A percentile compares a stretch with the other conserved stretches of the same genome.
These are phyloP conservation scores for Rhadinocentrus ornatus DNA, from an alignment of 2,797 vertebrate genomes.

Conservation along the genomic window DNA sequence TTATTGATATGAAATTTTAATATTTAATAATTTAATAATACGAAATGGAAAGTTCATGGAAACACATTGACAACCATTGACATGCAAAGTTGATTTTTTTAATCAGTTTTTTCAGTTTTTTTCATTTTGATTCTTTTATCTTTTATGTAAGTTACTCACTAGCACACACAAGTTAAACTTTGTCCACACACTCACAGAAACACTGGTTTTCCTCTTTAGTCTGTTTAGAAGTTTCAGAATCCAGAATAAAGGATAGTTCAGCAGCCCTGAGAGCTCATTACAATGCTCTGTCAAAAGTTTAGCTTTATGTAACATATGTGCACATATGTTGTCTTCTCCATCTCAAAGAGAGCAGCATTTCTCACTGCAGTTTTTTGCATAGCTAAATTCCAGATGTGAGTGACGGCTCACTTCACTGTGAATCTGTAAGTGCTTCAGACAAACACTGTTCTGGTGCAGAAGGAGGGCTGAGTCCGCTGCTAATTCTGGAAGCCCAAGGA, in stretches of 20 bases:
- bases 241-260: not conserved
- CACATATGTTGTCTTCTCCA: not conserved
- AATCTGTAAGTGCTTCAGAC: too few relatives aligned
- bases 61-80: not conserved
- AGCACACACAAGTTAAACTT: not conserved
- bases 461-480: too few relatives aligned
- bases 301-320: too few relatives aligned
- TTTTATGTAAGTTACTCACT: conserved; percentile 2
- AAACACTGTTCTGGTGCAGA: too few relatives aligned
- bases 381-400: too few relatives aligned
- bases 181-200: not conserved
- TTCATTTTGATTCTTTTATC: not conserved
- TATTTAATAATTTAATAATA: too few relatives aligned
- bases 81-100: not conserved
- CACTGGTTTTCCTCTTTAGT: not conserved
- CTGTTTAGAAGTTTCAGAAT: not conserved
- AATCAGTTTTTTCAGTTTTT: not conserved
- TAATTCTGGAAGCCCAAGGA: too few relatives aligned
- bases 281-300: not conserved
- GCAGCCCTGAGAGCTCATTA: not conserved
- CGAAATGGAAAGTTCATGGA: too few relatives aligned
- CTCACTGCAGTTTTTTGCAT: too few relatives aligned
- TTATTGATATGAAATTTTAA: too few relatives aligned
- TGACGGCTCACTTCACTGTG: too few relatives aligned
- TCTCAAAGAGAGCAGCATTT: too few relatives aligned